Evolutionary conservation across 2,797 vertebrate species (phyloP), one percentile per base, ranked within the genome.

Genomic region (Vespertilio murinus): DNA sequence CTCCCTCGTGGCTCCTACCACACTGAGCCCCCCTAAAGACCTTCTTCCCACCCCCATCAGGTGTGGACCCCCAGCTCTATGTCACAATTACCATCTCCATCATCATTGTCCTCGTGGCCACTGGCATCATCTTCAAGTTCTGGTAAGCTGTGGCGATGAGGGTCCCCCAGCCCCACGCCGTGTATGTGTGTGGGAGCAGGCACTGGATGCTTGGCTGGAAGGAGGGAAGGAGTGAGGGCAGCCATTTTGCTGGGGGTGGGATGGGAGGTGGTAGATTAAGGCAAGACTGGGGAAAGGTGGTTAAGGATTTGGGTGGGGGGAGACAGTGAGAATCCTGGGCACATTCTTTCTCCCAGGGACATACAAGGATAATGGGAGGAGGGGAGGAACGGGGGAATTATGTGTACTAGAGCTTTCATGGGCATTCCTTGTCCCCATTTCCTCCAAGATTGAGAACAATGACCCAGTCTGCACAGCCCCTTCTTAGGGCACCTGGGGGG

Each of bases 51-150:
- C 90, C 93, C 0, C 74, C 28, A 69, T 47, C 96, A 98, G 98
- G 98, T 91, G 98, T 98, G 91, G 98, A 98, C 80, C 98, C 98
- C 42, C 98, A 98, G 93, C 96, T 98, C 13, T 98, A 98, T 0
- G 98, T 98, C 78, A 98, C 98, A 40, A 98, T 98, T 86, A 98
- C 98, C 47, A 98, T 98, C 96, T 98, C 98, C 45, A 97, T 98
- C 96, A 98, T 98, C 95, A 98, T 98, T 2, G 98, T 98, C 52
- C 97, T 98, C 0, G 98, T 98, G 16, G 98, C 98, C 67, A 98
- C 98, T 0, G 98, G 98, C 88, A 98, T 98, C 94, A 98, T 98
- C 97, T 98, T 98, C 97, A 98, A 98, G 95, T 98, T 98, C 96
- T 98, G 98, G 98, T 98, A 96, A 98, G 98, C 94, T 89, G 17